Percentiles rank a stretch among this genome's conserved stretches.
Conservation (phyloP, 2,797 vertebrate species). For the Kryptopterus vitreolus region DNA sequence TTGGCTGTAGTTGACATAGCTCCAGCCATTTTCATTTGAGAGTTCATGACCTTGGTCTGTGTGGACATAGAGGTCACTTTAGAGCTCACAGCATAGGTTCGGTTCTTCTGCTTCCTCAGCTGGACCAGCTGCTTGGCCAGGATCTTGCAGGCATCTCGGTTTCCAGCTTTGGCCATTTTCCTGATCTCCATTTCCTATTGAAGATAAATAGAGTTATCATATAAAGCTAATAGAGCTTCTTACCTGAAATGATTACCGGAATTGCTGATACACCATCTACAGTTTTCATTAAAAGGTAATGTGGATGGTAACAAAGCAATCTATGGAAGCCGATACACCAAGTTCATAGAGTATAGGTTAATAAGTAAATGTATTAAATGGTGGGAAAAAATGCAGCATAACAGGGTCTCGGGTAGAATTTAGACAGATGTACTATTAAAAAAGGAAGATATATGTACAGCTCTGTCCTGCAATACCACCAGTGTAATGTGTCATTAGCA, state of each 20-base stretch:
- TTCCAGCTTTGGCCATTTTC: slow-evolving; percentile 97
- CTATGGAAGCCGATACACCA: background rate
- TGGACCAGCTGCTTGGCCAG: slow-evolving; percentile 96
- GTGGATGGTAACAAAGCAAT: background rate
- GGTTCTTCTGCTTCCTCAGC: slow-evolving; percentile 91
- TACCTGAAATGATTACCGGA: background rate
- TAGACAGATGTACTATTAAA: slow-evolving; percentile 47
- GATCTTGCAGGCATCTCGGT: slow-evolving; percentile 92
- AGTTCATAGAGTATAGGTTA: background rate
- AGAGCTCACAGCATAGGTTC: slow-evolving; percentile 96
- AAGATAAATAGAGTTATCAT: slow-evolving; percentile 11
- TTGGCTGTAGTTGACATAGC: slow-evolving; percentile 96
- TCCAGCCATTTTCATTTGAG: slow-evolving; percentile 99
- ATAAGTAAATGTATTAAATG: slow-evolving; percentile 36
- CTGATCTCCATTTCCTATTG: slow-evolving; percentile 94
- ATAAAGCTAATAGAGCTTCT: background rate
- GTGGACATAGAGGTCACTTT: slow-evolving; percentile 98
- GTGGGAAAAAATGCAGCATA: slow-evolving; percentile 57
- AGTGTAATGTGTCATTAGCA: slow-evolving; percentile 29
- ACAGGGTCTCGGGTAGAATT: background rate
- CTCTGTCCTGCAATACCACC: background rate
- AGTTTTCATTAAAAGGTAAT: background rate
- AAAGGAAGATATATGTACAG: background rate
- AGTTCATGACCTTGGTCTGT: slow-evolving; percentile 97
- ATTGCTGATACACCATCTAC: background rate